Base-by-base conservation (phyloP, 2,113 vertebrate genomes). In the Ciconia stormi region DNA sequence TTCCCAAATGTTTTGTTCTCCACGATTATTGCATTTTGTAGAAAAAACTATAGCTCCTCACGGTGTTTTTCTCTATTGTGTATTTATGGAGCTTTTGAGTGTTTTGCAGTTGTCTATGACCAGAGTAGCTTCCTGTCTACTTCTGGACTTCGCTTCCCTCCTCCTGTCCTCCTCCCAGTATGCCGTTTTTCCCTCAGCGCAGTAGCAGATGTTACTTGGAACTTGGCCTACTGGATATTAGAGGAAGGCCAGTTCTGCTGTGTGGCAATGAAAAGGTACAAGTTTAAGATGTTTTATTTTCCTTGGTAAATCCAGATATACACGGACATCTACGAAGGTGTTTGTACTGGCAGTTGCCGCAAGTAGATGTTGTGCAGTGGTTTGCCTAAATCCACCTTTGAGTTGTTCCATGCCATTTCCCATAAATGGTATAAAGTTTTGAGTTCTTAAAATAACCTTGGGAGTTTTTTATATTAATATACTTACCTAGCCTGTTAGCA, bases 21-120 rank as follows among this genome's bases (percentile, higher is more conserved):
- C 2, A 0, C 62, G 7, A 50, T 42, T 21, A 14, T 42, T 65
- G 44, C 12, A 15, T 71, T 82, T 65, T 59, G n/a, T 20, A 42
- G 63, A 9, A 40, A 46, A 82, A 36, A 36, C 0, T 0, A 29
- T 9, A 62, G 25, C 11, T 86, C 19, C 5, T 74, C 4, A 5
- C 0, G 0, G 16, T 65, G 15, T 27, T 71, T 16, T 82, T 46
- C 19, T 26, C 16, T 34, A 0, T 26, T 56, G 56, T 30, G 16
- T 46, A 7, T 56, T 78, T 47, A 10, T 19, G 29, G 73, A 59
- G 14, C 55, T 89, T 87, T 53, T 46, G 38, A 40, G 40, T 47
- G 21, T 44, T 92, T 44, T 52, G 52, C 34, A 22, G 38, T 42
- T 63, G 38, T 67, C 32, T 74, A 0, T 62, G 42, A 30, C 18